Evolutionary conservation across 2,797 vertebrate species (phyloP), one percentile per base, ranked within the genome.

Genomic region (Cetoscarus ocellatus): DNA sequence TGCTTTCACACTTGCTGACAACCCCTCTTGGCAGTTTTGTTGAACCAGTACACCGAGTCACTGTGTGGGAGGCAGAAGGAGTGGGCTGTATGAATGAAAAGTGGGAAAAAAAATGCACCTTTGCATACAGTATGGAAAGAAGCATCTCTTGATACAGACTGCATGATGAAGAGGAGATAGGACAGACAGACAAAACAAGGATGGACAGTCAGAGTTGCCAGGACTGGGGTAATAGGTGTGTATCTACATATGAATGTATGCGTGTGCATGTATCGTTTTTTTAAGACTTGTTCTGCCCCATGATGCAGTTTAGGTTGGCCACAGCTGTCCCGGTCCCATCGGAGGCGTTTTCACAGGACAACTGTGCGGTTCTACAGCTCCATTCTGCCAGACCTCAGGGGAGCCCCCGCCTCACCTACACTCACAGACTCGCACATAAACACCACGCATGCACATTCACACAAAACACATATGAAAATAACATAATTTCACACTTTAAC

Each of bases 331-430:
- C 9, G 60, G 82, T 91, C 91, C 91, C 88, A 80, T 88, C 80
- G 91, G 91, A 94, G 90, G 88, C 80, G 81, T 86, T 89, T 90
- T 91, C 90, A 79, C 88, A 86, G 77, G 87, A 91, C 89, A 88
- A 91, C 86, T 85, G 85, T 74, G 87, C 85, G 86, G 82, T 71
- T 71, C 86, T 88, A 85, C 83, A 76, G 82, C 79, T 85, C 89
- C 92, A 91, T 92, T 86, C 93, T 94, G 94, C 90, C 90, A 87
- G 80, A 83, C 92, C 95, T 87, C 93, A 84, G 76, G 93, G 92
- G 93, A 92, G 84, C 75, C 86, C 70, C 79, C 85, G 67, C 88
- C 83, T 86, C 27, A 27, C 2, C 86, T 80, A 68, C 79, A 75
- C 77, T 69, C 68, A 39, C 38, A 61, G 63, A 59, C 61, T 68